Percentiles rank a stretch among this genome's conserved stretches.
Evolutionary conservation across 2,113 vertebrate species (phyloP).

Genomic region (Columba janthina): DNA sequence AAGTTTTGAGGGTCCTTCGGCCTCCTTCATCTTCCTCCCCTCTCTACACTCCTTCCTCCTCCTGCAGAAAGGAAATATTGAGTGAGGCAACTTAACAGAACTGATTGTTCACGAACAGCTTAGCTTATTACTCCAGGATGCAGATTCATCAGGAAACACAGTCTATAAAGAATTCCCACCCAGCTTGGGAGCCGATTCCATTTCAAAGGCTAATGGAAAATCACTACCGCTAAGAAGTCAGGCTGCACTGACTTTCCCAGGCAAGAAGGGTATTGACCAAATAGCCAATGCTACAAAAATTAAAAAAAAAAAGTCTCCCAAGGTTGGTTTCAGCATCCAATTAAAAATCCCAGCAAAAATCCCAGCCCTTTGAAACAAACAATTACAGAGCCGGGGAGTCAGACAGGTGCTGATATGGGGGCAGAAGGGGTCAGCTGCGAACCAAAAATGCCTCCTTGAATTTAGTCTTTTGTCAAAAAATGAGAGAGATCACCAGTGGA

Average conservation of each 20-base stretch:
- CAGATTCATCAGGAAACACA: background rate
- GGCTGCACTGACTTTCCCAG: background rate
- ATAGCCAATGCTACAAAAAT: background rate
- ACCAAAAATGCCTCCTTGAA: background rate
- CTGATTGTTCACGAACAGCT: background rate
- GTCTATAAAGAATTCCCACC: background rate
- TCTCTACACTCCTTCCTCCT: background rate
- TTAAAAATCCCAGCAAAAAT: background rate
- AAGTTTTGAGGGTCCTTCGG: background rate
- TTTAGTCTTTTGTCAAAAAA: background rate
- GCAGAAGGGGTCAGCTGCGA: background rate
- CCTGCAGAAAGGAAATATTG: background rate
- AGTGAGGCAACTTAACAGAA: background rate
- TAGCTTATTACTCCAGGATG: background rate
- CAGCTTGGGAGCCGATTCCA: background rate
- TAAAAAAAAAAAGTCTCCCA: background rate
- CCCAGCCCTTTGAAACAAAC: background rate
- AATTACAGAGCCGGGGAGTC: background rate
- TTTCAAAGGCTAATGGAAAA: constrained; percentile 17
- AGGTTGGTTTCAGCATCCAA: background rate
- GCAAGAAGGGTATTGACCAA: background rate
- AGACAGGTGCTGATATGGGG: background rate
- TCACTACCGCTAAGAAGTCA: background rate
- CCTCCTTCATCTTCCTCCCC: background rate
- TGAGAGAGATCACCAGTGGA: background rate